phyloP scores from a whole-genome alignment of 2,113 vertebrate genomes.

The Carollia perspicillata region DNA sequence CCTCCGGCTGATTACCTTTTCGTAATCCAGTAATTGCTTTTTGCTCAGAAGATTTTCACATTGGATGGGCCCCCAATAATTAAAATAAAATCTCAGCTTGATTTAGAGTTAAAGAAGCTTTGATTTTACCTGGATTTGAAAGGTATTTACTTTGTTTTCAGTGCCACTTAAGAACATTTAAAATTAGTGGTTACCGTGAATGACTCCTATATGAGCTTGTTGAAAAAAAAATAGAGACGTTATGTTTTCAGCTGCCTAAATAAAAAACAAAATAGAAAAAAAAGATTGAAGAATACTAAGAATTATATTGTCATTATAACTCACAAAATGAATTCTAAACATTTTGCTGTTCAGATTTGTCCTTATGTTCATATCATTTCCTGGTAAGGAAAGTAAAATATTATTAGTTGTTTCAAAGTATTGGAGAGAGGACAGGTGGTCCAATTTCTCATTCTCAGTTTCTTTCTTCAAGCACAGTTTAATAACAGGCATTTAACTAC shows the following conservation, averaged over 20 bases:
- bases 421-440: background rate
- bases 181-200: background rate
- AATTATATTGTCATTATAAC: background rate
- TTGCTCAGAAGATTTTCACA: background rate
- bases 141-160: constrained; percentile 10
- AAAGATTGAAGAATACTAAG: background rate
- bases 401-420: background rate
- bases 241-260: background rate
- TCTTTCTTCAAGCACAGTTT: background rate
- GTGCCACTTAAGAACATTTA: background rate
- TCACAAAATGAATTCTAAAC: background rate
- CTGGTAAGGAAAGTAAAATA: background rate
- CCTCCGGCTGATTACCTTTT: background rate
- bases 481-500: background rate
- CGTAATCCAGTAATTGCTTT: constrained; percentile 36
- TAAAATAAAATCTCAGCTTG: constrained; percentile 29
- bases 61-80: background rate
- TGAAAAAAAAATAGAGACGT: background rate
- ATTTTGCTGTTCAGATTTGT: background rate
- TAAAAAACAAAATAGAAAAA: background rate
- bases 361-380: background rate
- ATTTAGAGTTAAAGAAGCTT: background rate
- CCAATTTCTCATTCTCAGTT: background rate
- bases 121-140: background rate
- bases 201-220: background rate